Conservation (phyloP, 2,797 vertebrate species). For the Holocentrus rufus region DNA sequence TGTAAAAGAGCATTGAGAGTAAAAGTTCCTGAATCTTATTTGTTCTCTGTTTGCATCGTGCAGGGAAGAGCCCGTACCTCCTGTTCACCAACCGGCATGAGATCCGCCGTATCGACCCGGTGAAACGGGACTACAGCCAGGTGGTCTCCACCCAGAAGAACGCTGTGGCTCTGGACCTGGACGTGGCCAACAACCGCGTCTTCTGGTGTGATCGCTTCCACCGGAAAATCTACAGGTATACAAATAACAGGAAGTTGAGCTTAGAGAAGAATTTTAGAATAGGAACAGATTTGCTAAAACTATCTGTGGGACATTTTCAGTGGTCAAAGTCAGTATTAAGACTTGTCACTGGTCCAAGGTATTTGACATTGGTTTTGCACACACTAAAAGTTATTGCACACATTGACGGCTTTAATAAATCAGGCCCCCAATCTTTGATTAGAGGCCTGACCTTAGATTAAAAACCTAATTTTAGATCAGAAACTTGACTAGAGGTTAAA, state of each 20-base stretch:
- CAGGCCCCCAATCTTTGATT: neutral
- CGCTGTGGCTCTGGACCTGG: conserved; percentile 91
- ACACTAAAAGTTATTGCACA: no score
- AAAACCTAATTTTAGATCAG: neutral
- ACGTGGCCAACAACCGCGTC: conserved; percentile 92
- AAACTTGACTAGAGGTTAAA: neutral
- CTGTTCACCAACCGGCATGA: conserved; percentile 98
- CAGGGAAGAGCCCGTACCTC: conserved; percentile 92
- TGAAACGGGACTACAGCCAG: conserved; percentile 93
- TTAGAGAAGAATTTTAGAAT: neutral
- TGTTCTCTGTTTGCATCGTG: neutral
- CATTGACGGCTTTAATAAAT: no score
- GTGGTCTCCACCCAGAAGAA: conserved; percentile 97
- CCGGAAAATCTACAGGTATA: conserved; percentile 94
- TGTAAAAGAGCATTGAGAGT: no score
- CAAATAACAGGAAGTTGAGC: no score
- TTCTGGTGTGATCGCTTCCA: conserved; percentile 98
- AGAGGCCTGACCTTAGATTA: neutral
- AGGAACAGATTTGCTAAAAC: no score
- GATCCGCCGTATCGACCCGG: conserved; percentile 92
- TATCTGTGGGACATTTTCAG: no score
- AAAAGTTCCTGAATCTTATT: neutral
- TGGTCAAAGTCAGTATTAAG: no score
- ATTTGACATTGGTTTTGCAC: no score
- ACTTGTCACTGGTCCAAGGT: no score